Evolutionary conservation across 2,113 vertebrate species (phyloP).

Genomic region (Neodon shergylaensis): DNA sequence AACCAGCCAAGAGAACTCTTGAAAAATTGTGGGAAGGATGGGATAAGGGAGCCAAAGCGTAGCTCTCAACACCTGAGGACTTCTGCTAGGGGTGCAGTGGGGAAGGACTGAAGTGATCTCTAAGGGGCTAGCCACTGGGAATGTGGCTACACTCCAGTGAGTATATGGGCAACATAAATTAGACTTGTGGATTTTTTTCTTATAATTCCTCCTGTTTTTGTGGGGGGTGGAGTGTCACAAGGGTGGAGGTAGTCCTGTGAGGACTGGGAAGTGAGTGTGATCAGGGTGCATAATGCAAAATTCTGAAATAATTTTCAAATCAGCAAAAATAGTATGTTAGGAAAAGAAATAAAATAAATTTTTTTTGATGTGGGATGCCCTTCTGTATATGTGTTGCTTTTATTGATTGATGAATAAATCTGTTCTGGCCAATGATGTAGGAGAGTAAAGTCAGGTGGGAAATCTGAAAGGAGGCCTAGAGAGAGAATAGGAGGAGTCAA

Average conservation of each 20-base stretch:
- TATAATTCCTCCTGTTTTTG: not conserved
- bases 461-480: too few species aligned
- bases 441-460: too few species aligned
- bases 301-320: not conserved
- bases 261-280: not conserved
- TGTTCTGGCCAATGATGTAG: too few species aligned
- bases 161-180: not conserved
- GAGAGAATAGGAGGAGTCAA: too few species aligned
- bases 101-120: not conserved
- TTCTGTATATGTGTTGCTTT: too few species aligned
- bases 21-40: not conserved
- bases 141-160: not conserved
- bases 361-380: too few species aligned
- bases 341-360: not conserved
- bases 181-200: not conserved
- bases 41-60: not conserved
- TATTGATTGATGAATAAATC: too few species aligned
- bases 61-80: not conserved
- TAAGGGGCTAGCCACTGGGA: not conserved
- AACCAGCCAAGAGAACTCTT: not conserved
- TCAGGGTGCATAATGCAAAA: not conserved
- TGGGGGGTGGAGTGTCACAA: rapidly evolving
- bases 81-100: not conserved
- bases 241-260: not conserved
- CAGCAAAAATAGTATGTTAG: not conserved